Percentiles rank a stretch among this genome's conserved stretches.
phyloP scores from a whole-genome alignment of 2,113 vertebrate genomes.

The Gnathonemus longibarbis region DNA sequence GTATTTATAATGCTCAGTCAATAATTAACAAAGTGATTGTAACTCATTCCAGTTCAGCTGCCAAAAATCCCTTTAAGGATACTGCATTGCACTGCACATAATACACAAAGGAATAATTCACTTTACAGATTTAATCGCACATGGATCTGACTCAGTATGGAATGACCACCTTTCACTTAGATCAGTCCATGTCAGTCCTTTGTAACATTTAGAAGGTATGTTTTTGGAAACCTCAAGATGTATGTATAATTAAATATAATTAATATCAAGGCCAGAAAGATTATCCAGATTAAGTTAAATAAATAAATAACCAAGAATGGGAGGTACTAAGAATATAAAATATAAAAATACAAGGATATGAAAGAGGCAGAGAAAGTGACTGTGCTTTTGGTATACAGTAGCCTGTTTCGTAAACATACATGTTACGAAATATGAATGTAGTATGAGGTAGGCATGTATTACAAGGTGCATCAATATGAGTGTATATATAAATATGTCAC shows the following conservation, averaged over 20 bases:
- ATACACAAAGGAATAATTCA: neutral
- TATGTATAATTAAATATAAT: neutral
- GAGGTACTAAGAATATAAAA: neutral
- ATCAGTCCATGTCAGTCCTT: neutral
- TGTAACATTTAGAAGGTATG: neutral
- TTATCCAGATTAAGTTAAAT: neutral
- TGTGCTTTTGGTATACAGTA: neutral
- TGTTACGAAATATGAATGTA: neutral
- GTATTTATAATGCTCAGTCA: conserved; percentile 1
- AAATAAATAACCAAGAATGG: neutral
- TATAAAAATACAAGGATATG: neutral
- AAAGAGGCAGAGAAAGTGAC: neutral
- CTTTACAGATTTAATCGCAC: neutral
- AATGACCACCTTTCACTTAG: neutral
- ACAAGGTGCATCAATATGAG: neutral
- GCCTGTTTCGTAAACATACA: neutral
- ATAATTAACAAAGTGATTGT: conserved; percentile 15
- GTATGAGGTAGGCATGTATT: neutral
- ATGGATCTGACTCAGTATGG: neutral
- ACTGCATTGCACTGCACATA: neutral
- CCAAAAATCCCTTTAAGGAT: neutral
- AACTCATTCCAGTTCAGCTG: neutral
- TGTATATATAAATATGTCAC: neutral
- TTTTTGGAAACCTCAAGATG: neutral
- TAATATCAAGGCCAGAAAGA: neutral